phyloP scores from a whole-genome alignment of 2,797 vertebrate species.

The Semotilus atromaculatus region DNA sequence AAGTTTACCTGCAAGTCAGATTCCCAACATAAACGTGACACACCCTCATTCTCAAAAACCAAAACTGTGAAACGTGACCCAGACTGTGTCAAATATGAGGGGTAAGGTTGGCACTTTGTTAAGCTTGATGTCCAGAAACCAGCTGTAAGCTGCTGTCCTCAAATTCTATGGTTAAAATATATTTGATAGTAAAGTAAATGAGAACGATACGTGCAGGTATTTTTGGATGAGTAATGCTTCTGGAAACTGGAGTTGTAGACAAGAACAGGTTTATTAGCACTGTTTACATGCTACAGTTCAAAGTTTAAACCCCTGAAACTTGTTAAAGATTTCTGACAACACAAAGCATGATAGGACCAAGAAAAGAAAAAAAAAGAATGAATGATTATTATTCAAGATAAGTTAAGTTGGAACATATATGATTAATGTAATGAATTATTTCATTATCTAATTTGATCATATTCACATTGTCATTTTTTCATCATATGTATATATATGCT shows the following conservation, averaged over 20 bases:
- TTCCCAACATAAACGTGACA: neutral
- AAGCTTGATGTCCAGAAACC: too few relatives aligned
- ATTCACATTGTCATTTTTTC: neutral
- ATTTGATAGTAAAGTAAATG: too few relatives aligned
- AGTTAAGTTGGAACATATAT: neutral
- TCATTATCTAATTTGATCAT: neutral
- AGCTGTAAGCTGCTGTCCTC: neutral
- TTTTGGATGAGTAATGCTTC: neutral
- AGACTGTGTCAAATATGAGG: neutral
- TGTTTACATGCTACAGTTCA: neutral
- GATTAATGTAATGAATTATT: neutral
- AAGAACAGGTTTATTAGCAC: neutral
- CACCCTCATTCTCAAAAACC: too few relatives aligned
- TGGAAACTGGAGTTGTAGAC: neutral
- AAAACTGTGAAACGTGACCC: neutral
- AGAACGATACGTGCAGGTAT: too few relatives aligned
- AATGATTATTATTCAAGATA: neutral
- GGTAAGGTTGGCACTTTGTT: too few relatives aligned
- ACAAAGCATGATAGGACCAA: neutral
- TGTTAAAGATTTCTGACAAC: neutral
- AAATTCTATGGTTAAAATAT: fast-evolving
- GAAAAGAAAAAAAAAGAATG: neutral
- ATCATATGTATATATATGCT: neutral
- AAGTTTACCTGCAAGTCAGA: neutral
- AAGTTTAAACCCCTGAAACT: neutral